Conservation (phyloP, 2,888 invertebrate genomes). For the Adelphocoris suturalis region DNA sequence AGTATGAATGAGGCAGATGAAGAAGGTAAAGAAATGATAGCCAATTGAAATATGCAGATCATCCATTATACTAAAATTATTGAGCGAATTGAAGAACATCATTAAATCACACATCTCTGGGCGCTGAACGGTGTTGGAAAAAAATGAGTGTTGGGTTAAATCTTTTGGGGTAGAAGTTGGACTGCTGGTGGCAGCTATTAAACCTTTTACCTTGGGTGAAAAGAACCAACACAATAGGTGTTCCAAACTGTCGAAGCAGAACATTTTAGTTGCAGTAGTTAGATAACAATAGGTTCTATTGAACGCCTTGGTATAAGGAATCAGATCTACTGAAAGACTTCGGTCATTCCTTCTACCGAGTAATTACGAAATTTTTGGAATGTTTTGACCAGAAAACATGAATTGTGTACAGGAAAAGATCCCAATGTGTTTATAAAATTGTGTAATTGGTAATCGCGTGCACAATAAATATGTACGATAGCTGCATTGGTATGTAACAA, state of each 20-base stretch:
- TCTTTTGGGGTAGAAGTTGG: not conserved
- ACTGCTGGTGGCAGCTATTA: conserved; percentile 25
- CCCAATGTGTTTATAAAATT: too few relatives aligned
- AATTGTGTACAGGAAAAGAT: too few relatives aligned
- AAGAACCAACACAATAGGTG: conserved; percentile 24
- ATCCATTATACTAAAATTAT: too few relatives aligned
- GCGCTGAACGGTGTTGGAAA: not conserved
- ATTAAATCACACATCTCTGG: too few relatives aligned
- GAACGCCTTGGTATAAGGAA: not conserved
- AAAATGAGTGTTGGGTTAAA: not conserved
- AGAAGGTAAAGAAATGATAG: too few relatives aligned
- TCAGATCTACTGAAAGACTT: not conserved
- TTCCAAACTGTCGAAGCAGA: not conserved
- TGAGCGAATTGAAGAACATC: too few relatives aligned
- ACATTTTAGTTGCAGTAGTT: conserved; percentile 14
- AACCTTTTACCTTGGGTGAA: conserved; percentile 4
- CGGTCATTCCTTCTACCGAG: not conserved
- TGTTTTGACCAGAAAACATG: too few relatives aligned
- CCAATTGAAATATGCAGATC: too few relatives aligned
- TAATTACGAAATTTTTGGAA: not conserved
- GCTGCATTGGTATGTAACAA: too few relatives aligned
- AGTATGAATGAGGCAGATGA: too few relatives aligned
- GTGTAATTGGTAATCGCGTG: too few relatives aligned
- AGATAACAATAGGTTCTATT: conserved; percentile 1
- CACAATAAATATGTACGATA: too few relatives aligned